Conservation (phyloP, 2,797 vertebrate species). For the Podargus strigoides region DNA sequence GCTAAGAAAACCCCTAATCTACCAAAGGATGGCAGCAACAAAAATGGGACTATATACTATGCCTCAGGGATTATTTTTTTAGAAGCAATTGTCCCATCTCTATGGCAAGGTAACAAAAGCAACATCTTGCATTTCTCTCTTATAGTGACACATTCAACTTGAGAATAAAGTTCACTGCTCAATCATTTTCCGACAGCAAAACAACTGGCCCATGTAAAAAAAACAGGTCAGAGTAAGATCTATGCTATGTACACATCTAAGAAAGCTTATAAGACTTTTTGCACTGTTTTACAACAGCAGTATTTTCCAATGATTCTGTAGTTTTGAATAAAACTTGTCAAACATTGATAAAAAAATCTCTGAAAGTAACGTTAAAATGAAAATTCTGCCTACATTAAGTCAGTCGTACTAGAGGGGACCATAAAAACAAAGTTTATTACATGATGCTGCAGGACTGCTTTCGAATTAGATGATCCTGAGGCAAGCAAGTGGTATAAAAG, state of each 20-base stretch:
- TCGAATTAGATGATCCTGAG: background rate
- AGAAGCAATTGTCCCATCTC: background rate
- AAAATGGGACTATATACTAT: background rate
- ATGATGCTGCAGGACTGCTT: background rate
- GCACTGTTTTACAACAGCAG: background rate
- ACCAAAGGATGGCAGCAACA: background rate
- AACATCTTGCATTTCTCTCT: background rate
- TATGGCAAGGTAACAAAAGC: background rate
- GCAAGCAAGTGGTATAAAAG: background rate
- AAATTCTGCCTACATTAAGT: background rate
- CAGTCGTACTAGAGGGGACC: background rate
- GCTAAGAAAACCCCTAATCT: background rate
- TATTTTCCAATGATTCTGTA: background rate
- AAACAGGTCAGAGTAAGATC: background rate
- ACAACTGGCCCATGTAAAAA: background rate
- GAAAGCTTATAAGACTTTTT: background rate
- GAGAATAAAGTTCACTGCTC: background rate
- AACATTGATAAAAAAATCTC: background rate
- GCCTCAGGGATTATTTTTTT: background rate
- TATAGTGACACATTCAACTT: background rate
- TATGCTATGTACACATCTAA: background rate
- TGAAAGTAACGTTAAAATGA: background rate
- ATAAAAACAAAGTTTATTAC: background rate
- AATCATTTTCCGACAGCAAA: background rate
- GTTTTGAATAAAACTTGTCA: background rate